phyloP scores from a whole-genome alignment of 2,888 invertebrate species.

The Timema podura region DNA sequence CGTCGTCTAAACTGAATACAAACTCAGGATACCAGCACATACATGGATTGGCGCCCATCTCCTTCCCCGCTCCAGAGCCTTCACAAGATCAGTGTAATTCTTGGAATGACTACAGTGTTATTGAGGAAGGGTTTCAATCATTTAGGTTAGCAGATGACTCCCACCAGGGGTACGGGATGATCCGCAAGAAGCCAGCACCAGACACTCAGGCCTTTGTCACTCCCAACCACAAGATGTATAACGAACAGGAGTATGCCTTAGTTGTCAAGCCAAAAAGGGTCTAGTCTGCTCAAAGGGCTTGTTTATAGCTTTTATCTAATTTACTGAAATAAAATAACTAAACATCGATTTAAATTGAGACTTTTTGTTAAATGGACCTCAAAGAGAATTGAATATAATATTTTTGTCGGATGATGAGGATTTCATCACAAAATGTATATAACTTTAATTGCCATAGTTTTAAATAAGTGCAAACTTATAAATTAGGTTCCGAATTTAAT shows the following conservation, averaged over 20 bases:
- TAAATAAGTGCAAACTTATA: too few species aligned
- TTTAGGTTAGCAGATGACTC: conserved; percentile 75
- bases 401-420: too few species aligned
- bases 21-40: conserved; percentile 68
- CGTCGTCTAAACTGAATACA: conserved; percentile 59
- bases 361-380: too few species aligned
- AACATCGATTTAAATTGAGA: too few species aligned
- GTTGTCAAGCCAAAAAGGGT: conserved; percentile 83
- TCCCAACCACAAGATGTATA: conserved; percentile 59
- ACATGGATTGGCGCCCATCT: conserved; percentile 21
- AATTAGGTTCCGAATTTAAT: too few species aligned
- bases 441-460: too few species aligned
- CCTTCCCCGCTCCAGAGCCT: conserved; percentile 35
- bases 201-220: conserved; percentile 46
- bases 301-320: too few species aligned
- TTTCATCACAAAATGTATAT: too few species aligned
- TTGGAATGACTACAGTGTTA: conserved; percentile 75
- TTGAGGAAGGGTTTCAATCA: conserved; percentile 60
- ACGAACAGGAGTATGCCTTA: conserved; percentile 75
- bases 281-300: conserved; percentile 43
- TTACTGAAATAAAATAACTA: too few species aligned
- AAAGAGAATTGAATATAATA: too few species aligned
- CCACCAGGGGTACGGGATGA: conserved; percentile 73
- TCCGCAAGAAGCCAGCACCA: conserved; percentile 60
- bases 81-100: conserved; percentile 33